Conservation (phyloP, 2,113 vertebrate genomes). For the Phocoena phocoena region DNA sequence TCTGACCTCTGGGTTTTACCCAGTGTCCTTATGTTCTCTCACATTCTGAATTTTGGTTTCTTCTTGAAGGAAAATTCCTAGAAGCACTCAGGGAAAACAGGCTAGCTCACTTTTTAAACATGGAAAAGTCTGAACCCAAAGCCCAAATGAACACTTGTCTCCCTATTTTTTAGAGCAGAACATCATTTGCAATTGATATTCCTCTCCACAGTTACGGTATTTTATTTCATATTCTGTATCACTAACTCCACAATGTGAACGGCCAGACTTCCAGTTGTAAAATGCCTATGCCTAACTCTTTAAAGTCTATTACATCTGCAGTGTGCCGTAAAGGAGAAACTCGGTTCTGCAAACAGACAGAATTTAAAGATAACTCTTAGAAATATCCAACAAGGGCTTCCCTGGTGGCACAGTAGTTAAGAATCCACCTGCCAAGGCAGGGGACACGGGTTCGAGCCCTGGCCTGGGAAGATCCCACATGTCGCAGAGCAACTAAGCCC, state of each 20-base stretch:
- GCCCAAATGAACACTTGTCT: slow-evolving; percentile 15
- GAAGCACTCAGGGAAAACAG: slow-evolving; percentile 33
- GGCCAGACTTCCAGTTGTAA: not conserved
- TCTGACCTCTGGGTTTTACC: slow-evolving; percentile 42
- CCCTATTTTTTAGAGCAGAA: slow-evolving; percentile 25
- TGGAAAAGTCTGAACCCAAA: slow-evolving; percentile 35
- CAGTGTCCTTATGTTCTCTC: not conserved
- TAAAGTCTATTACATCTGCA: not conserved
- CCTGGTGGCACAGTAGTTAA: too few relatives aligned
- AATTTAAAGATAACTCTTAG: slow-evolving; percentile 23
- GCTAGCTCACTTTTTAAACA: not conserved
- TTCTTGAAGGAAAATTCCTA: not conserved
- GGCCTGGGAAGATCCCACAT: too few relatives aligned
- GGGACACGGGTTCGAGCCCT: too few relatives aligned
- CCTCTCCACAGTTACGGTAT: not conserved
- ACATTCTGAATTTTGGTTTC: not conserved
- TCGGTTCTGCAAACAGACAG: not conserved
- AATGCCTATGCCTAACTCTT: not conserved
- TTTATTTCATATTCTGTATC: slow-evolving; percentile 35
- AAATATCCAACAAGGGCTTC: not conserved
- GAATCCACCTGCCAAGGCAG: too few relatives aligned
- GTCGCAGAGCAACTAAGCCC: too few relatives aligned
- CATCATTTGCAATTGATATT: slow-evolving; percentile 24
- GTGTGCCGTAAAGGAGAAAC: not conserved
- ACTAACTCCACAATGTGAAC: slow-evolving; percentile 15